A percentile compares a stretch with the other conserved stretches of the same genome.
Evolutionary conservation across 2,113 vertebrate genomes (phyloP).

Genomic region (Daboia siamensis): DNA sequence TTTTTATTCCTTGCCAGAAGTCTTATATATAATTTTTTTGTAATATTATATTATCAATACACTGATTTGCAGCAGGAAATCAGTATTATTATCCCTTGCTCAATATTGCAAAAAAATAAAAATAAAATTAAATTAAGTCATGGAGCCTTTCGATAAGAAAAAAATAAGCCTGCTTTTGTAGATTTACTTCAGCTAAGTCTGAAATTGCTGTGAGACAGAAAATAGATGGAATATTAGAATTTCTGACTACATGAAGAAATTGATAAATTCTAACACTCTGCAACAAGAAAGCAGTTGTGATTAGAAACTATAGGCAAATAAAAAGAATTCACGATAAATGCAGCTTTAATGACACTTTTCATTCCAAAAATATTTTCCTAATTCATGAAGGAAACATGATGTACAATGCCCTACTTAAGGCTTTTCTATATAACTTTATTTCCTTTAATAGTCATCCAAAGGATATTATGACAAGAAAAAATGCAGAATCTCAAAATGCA

Average conservation of each 20-base stretch:
- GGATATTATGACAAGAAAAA: neutral
- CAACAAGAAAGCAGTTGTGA: neutral
- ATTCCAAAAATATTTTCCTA: neutral
- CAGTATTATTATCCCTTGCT: neutral
- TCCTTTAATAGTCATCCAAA: neutral
- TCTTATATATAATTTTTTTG: neutral
- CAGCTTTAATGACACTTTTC: neutral
- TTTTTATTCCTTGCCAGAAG: neutral
- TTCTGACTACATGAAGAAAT: neutral
- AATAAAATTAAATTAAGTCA: neutral
- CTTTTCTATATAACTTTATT: neutral
- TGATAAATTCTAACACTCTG: neutral
- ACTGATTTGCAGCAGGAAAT: neutral
- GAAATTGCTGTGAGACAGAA: neutral
- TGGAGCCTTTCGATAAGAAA: neutral
- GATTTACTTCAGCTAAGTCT: neutral
- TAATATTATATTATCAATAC: neutral
- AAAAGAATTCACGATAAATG: slow-evolving; percentile 9
- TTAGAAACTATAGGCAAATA: slow-evolving; percentile 21
- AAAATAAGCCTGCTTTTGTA: neutral
- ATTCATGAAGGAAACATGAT: neutral
- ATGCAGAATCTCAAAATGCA: neutral
- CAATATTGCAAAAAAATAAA: neutral
- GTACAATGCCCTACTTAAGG: neutral
- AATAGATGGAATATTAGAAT: slow-evolving; percentile 3